These are phyloP conservation scores for Trachelus iudaicus DNA, from an alignment of 2,888 invertebrate species.

Conservation along the genomic window DNA sequence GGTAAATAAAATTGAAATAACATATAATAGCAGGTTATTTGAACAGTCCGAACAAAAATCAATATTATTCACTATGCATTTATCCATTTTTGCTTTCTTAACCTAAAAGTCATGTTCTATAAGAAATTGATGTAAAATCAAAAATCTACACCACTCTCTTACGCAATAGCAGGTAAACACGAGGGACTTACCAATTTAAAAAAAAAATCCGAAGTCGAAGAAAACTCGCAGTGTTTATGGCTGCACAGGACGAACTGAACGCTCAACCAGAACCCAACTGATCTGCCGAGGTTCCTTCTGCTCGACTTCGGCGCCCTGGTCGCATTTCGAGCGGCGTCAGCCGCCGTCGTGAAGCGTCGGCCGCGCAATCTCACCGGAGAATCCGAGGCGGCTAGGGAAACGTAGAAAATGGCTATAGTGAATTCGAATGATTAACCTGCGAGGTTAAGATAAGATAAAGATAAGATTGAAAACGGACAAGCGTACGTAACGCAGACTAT, in stretches of 20 bases:
- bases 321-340: slow-evolving; percentile 25
- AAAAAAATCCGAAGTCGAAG: slow-evolving; percentile 29
- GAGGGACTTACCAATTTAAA: slow-evolving; percentile 25
- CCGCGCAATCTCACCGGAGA: slow-evolving; percentile 50
- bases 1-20: neutral
- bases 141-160: neutral
- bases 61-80: neutral
- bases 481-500: neutral
- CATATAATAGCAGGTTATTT: neutral
- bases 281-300: slow-evolving; percentile 36
- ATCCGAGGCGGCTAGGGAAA: slow-evolving; percentile 39
- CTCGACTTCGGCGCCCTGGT: slow-evolving; percentile 32
- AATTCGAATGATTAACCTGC: neutral
- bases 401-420: neutral
- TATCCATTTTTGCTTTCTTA: neutral
- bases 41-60: neutral
- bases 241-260: slow-evolving; percentile 42
- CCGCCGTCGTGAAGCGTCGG: slow-evolving; percentile 32
- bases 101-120: neutral
- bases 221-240: slow-evolving; percentile 34
- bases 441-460: neutral
- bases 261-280: slow-evolving; percentile 40
- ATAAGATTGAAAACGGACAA: neutral
- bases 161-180: neutral
- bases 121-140: neutral